Base-by-base conservation (phyloP, 2,113 vertebrate species). In the Trachemys scripta region DNA sequence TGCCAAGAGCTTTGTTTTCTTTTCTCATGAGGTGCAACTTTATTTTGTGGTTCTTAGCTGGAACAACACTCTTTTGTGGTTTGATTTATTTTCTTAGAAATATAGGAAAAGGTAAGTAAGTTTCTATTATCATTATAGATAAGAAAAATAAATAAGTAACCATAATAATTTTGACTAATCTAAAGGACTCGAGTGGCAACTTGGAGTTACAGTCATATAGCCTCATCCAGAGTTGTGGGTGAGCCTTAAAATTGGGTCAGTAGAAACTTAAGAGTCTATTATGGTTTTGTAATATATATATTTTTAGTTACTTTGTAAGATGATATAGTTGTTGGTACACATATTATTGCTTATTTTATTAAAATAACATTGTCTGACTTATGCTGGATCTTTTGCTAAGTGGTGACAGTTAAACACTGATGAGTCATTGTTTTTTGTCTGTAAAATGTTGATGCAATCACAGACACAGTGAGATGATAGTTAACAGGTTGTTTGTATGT, bases 121-220 rank as follows among this genome's bases (percentile, higher is more conserved):
- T 50, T 90, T 89, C 25, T 89, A 91, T 90, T 87, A 20, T 79
- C 11, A 10, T 51, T 82, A 5, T 54, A 89, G 31, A 31, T 89
- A 87, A 87, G 59, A 82, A 80, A 89, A 95, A 89, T 27, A 87
- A 94, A 59, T 45, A 80, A 80, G 13, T 5, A 24, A 59, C 2
- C 92, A 90, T 42, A 59, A 92, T 86, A 85, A 82, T 25, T 87
- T 79, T 95, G 87, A 50, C 13, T 92, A 12, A 62, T 86, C 47
- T 88, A 27, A 89, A 93, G 17, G 38, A 56, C 24, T 87, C 54
- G 16, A 69, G 27, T 94, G 69, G 2, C 42, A 22, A 89, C 89
- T 92, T 59, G 10, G 42, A 69, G 45, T 80, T 49, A 2, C 9
- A 88, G 1, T 42, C 29, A 3, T 4, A 4, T 91, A 81, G 78